These are phyloP conservation scores for Acrossocheilus fasciatus DNA, from an alignment of 2,797 vertebrate genomes.

Conservation along the genomic window DNA sequence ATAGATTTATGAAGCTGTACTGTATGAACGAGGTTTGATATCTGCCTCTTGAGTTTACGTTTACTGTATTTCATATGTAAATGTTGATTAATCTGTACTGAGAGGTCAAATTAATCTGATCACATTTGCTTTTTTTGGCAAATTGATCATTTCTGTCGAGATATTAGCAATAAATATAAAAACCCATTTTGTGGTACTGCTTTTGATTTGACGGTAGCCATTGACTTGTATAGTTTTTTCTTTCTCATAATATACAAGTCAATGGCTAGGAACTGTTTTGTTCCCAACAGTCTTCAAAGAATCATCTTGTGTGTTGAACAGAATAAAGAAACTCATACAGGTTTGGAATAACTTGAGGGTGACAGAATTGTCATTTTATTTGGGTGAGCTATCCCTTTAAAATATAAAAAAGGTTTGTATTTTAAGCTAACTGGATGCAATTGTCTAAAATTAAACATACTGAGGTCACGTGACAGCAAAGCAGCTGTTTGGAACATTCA, in stretches of 20 bases:
- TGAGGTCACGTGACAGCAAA: not conserved
- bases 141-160: constrained; percentile 60
- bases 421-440: not conserved
- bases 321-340: not conserved
- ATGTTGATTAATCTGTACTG: constrained; percentile 64
- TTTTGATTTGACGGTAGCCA: not conserved
- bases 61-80: constrained; percentile 68
- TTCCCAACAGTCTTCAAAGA: not conserved
- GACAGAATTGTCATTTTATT: not conserved
- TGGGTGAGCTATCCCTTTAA: not conserved
- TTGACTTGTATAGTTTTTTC: not conserved
- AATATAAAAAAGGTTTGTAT: not conserved
- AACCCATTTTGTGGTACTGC: constrained; percentile 10
- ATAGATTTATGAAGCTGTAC: constrained; percentile 66
- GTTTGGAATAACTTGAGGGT: not conserved
- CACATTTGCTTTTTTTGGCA: constrained; percentile 68
- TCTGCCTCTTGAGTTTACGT: constrained; percentile 60
- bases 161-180: constrained; percentile 69
- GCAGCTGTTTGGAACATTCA: not conserved
- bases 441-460: not conserved
- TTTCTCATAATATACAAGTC: not conserved
- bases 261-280: not conserved
- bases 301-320: not conserved
- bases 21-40: constrained; percentile 58
- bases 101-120: constrained; percentile 64